phyloP scores from a whole-genome alignment of 2,113 vertebrate genomes.

The Ochotona curzoniae region DNA sequence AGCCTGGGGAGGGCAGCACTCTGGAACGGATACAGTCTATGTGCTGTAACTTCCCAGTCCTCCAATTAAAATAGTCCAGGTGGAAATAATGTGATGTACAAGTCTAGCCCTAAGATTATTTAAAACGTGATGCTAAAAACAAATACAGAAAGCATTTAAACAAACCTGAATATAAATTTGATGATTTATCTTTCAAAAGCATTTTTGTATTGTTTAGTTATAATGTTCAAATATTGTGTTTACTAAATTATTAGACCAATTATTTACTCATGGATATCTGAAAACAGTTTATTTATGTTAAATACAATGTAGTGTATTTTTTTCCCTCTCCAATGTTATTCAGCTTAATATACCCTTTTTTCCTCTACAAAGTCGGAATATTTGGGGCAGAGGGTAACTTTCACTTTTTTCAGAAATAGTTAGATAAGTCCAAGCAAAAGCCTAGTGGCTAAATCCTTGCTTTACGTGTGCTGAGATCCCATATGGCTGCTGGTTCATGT shows the following conservation, averaged over 20 bases:
- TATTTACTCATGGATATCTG: background rate
- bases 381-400: too few relatives aligned
- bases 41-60: background rate
- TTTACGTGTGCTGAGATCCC: too few relatives aligned
- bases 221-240: background rate
- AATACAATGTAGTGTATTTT: background rate
- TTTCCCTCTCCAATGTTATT: background rate
- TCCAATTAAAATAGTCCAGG: background rate
- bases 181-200: background rate
- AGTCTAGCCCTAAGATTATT: background rate
- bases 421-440: too few relatives aligned
- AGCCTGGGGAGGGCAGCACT: background rate
- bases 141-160: background rate
- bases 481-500: too few relatives aligned
- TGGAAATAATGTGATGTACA: background rate
- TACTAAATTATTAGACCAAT: background rate
- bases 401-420: background rate
- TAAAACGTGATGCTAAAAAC: background rate
- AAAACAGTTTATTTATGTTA: background rate
- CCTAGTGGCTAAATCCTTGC: too few relatives aligned
- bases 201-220: background rate
- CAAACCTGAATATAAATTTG: background rate
- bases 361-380: background rate
- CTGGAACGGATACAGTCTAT: fast-evolving
- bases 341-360: background rate